phyloP scores from a whole-genome alignment of 2,888 invertebrate genomes.

The Sipha maydis region DNA sequence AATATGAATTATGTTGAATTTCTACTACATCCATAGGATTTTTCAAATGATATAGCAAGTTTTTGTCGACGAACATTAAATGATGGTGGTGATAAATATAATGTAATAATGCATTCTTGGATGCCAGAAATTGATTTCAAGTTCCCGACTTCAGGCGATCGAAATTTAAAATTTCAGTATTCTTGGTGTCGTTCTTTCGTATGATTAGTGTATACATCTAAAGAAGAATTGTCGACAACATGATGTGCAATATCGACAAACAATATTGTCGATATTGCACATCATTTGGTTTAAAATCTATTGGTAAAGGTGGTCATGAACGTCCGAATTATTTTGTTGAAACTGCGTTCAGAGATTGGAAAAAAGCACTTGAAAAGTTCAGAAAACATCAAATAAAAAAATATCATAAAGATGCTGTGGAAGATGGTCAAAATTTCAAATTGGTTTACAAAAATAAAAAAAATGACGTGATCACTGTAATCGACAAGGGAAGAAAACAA shows the following conservation, averaged over 20 bases:
- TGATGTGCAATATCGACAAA: no score
- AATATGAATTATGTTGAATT: no score
- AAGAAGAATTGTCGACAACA: no score
- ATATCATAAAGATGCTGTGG: constrained; percentile 12
- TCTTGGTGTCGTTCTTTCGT: constrained; percentile 9
- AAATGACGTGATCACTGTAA: constrained; percentile 25
- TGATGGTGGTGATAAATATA: constrained; percentile 24
- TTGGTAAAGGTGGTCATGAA: constrained; percentile 3
- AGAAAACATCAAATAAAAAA: not conserved
- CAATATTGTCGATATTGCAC: constrained; percentile 35
- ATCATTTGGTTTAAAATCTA: no score
- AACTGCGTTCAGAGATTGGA: constrained; percentile 33
- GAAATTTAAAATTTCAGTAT: constrained; percentile 47
- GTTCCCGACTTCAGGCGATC: not conserved
- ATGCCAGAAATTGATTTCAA: not conserved
- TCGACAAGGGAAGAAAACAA: constrained; percentile 25
- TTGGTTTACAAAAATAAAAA: constrained; percentile 26
- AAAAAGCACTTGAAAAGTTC: constrained; percentile 32
- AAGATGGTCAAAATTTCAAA: constrained; percentile 28
- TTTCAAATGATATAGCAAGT: constrained; percentile 29
- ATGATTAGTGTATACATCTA: constrained; percentile 35
- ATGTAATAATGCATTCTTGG: not conserved
- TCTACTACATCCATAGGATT: not conserved
- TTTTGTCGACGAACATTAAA: constrained; percentile 27
- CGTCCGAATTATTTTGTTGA: constrained; percentile 15